These are phyloP conservation scores for Myzus persicae DNA, from an alignment of 1,140 invertebrate genomes.

Conservation along the genomic window DNA sequence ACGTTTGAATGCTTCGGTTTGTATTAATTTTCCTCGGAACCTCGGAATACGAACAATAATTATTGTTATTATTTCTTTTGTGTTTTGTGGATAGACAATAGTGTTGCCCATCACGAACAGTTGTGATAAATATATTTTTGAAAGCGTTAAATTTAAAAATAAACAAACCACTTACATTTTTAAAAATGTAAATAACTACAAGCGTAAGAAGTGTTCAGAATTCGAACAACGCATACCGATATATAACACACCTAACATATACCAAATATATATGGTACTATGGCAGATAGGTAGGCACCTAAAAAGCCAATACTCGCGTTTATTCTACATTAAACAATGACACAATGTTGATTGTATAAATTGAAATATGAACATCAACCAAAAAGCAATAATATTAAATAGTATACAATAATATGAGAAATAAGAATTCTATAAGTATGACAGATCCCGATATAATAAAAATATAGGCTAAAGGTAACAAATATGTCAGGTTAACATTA, in stretches of 20 bases:
- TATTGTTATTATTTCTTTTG: background rate
- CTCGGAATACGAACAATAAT: background rate
- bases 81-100: background rate
- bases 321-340: background rate
- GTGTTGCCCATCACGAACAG: background rate
- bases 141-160: background rate
- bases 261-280: no score
- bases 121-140: background rate
- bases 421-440: no score
- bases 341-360: background rate
- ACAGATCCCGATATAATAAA: no score
- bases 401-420: no score
- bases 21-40: background rate
- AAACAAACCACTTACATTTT: background rate
- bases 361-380: background rate
- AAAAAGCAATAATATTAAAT: background rate
- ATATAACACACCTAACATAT: no score
- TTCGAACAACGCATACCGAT: no score
- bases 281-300: no score
- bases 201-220: no score
- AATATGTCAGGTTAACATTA: no score
- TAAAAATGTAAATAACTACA: no score
- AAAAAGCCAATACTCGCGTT: background rate
- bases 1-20: background rate
- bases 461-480: no score